Evolutionary conservation across 2,888 invertebrate species (phyloP).

Genomic region (Halocaridina rubra): DNA sequence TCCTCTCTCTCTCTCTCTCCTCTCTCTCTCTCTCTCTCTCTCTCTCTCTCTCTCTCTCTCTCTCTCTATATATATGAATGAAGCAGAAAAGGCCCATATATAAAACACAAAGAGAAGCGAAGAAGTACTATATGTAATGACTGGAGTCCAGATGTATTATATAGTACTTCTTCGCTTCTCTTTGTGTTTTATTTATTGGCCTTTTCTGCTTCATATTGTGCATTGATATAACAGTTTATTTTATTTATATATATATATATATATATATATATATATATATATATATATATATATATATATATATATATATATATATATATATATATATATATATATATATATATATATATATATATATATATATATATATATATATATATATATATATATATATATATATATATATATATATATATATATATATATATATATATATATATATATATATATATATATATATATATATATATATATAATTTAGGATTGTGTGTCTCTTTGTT

Average conservation of each 20-base stretch:
- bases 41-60: no score
- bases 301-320: not conserved
- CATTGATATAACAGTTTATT: no score
- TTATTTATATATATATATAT: not conserved
- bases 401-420: slow-evolving; percentile 28
- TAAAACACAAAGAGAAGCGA: no score
- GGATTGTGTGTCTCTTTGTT: no score
- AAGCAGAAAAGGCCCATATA: no score
- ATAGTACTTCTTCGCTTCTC: no score
- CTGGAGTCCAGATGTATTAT: no score
- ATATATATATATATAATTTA: slow-evolving; percentile 19
- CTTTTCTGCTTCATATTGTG: no score
- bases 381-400: slow-evolving; percentile 36
- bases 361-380: slow-evolving; percentile 32
- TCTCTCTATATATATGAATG: no score
- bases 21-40: not conserved
- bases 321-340: slow-evolving; percentile 24
- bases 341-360: slow-evolving; percentile 25
- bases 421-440: slow-evolving; percentile 1
- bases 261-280: slow-evolving; percentile 15
- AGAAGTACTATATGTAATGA: no score
- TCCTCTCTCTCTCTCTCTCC: not conserved
- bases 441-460: slow-evolving; percentile 30
- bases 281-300: slow-evolving; percentile 27
- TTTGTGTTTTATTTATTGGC: no score